phyloP scores from a whole-genome alignment of 2,797 vertebrate species.

The Crenichthys baileyi region DNA sequence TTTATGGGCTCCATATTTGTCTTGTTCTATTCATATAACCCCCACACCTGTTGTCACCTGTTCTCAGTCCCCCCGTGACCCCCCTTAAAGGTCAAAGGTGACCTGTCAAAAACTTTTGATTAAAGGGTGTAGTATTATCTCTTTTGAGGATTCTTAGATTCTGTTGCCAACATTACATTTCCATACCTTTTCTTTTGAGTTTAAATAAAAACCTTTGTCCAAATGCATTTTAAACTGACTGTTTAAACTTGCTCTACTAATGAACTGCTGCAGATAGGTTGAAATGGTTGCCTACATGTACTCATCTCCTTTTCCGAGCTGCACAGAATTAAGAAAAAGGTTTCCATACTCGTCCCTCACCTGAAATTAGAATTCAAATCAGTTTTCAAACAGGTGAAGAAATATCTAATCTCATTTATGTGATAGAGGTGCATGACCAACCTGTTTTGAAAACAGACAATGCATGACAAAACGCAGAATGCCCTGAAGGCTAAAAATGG shows the following conservation, averaged over 20 bases:
- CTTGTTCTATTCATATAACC: too few species aligned
- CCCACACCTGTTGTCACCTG: too few species aligned
- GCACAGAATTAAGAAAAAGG: constrained; percentile 54
- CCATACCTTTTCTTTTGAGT: not conserved
- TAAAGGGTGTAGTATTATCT: too few species aligned
- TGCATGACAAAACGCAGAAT: constrained; percentile 85
- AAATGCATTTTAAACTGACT: not conserved
- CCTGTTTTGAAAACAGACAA: constrained; percentile 87
- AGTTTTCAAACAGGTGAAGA: constrained; percentile 4
- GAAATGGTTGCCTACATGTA: constrained; percentile 57
- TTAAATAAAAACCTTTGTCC: not conserved
- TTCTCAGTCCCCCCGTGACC: too few species aligned
- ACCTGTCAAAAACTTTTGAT: too few species aligned
- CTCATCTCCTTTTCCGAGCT: constrained; percentile 71
- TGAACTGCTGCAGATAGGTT: not conserved
- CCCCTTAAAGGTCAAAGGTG: too few species aligned
- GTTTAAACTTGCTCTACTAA: not conserved
- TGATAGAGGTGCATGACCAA: constrained; percentile 35
- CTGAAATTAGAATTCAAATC: constrained; percentile 58
- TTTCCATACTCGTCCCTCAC: constrained; percentile 85
- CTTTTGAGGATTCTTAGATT: not conserved
- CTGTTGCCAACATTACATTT: not conserved
- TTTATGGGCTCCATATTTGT: too few species aligned
- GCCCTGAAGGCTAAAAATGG: constrained; percentile 85
- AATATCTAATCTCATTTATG: not conserved